These are phyloP conservation scores for Canis aureus DNA, from an alignment of 2,113 vertebrate genomes.

Conservation along the genomic window DNA sequence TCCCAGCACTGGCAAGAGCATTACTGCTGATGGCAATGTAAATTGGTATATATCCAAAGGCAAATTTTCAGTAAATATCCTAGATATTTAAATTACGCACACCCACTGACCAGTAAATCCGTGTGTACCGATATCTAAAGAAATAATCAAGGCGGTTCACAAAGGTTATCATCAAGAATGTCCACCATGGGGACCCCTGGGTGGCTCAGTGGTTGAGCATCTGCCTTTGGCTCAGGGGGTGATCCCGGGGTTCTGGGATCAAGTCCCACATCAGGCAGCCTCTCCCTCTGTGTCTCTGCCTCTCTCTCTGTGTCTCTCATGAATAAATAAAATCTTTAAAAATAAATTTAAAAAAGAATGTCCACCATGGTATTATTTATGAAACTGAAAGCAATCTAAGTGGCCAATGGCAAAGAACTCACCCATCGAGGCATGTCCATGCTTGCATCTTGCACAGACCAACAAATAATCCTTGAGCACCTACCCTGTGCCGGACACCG, in stretches of 20 bases:
- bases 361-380: background rate
- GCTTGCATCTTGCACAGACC: background rate
- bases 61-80: background rate
- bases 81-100: background rate
- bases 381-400: background rate
- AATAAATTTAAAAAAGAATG: too few relatives aligned
- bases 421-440: background rate
- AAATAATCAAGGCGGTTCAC: background rate
- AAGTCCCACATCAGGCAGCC: too few relatives aligned
- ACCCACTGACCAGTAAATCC: background rate
- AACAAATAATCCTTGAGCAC: background rate
- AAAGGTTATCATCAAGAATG: too few relatives aligned
- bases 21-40: background rate
- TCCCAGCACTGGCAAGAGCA: background rate
- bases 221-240: too few relatives aligned
- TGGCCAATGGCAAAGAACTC: background rate
- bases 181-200: background rate
- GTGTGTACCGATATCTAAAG: background rate
- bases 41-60: background rate
- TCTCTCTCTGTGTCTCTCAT: too few relatives aligned
- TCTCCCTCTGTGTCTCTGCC: too few relatives aligned
- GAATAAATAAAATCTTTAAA: too few relatives aligned
- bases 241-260: too few relatives aligned
- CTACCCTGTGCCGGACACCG: rapidly evolving
- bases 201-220: too few relatives aligned